These are phyloP conservation scores for Meloidogyne hapla DNA, from an alignment of 1,140 invertebrate genomes.

Conservation along the genomic window DNA sequence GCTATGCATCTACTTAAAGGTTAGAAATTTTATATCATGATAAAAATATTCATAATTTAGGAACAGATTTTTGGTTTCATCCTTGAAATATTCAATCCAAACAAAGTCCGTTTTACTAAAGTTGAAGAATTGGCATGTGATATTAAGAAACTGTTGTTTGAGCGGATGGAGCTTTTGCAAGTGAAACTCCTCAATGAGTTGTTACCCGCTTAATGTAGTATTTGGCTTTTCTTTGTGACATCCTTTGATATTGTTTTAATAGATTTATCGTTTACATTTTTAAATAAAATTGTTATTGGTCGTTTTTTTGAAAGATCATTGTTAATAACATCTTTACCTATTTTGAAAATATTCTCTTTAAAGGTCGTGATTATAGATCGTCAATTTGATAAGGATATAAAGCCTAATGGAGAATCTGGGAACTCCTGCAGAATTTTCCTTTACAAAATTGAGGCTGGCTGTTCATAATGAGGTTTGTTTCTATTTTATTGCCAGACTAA, in stretches of 20 bases:
- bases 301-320: neutral
- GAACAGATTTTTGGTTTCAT: conserved; percentile 47
- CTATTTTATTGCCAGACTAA: neutral
- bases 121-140: conserved; percentile 43
- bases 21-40: conserved; percentile 20
- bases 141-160: conserved; percentile 38
- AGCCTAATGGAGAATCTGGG: neutral
- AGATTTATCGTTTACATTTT: neutral
- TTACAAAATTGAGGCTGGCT: conserved; percentile 26
- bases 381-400: too few relatives aligned
- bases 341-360: too few relatives aligned
- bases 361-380: too few relatives aligned
- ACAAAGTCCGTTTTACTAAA: conserved; percentile 48
- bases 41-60: conserved; percentile 21
- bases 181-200: conserved; percentile 47
- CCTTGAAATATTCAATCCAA: conserved; percentile 45
- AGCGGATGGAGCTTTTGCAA: conserved; percentile 43
- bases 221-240: neutral
- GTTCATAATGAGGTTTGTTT: conserved; percentile 24
- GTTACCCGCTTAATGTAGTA: conserved; percentile 33
- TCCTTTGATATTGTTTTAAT: neutral
- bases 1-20: conserved; percentile 47
- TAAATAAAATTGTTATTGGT: neutral
- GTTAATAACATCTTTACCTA: neutral
- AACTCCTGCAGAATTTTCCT: neutral